Evolutionary conservation across 2,888 invertebrate species (phyloP), one percentile per base, ranked within the genome.

Genomic region (Cacoxenus indagator): DNA sequence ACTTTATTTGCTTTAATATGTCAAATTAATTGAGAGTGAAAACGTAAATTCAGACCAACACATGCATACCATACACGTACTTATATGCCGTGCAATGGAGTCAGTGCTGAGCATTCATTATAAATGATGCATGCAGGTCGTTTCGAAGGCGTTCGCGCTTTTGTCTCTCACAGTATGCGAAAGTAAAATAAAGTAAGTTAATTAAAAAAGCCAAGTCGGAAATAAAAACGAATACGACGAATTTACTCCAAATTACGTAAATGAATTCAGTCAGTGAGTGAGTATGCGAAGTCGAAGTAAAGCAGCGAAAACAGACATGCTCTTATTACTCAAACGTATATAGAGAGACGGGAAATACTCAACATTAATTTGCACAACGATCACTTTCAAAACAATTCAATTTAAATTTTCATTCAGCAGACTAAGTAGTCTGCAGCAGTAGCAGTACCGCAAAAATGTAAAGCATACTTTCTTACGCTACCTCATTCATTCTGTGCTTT

Each of bases 1-100:
- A 57, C 57, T 65, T 66, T 57, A 66, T 66, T 66, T 66, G 45
- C 55, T 57, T 66, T 55, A 55, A 59, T 57, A 57, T 66, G 57
- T 57, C 66, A 66, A 55, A 66, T 24, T 57, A 57, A 66, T 66
- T 66, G 66, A 66, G 57, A 66, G 29, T 26, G 31, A 22, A 8
- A 46, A 45, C 27, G 17, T 45, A 46, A 37, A 19, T 19, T 51
- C 26, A 31, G 19, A n/a, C 19, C 57, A 9, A 46, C 64, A 27
- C 22, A 45, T 22, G 45, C n/a, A 62, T 29, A 31, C n/a, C 5
- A 57, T 8, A 27, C 55, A 26, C n/a, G 1, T n/a, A 31, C 37
- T 9, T 26, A 19, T 3, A 19, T n/a, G n/a, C n/a, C n/a, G n/a
- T n/a, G n/a, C 11, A 14, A 55, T 43, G 22, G 51, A 31, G 17